Percentiles rank a stretch among this genome's conserved stretches.
These are phyloP conservation scores for Rhinophrynus dorsalis DNA, from an alignment of 2,797 vertebrate species.

Conservation along the genomic window DNA sequence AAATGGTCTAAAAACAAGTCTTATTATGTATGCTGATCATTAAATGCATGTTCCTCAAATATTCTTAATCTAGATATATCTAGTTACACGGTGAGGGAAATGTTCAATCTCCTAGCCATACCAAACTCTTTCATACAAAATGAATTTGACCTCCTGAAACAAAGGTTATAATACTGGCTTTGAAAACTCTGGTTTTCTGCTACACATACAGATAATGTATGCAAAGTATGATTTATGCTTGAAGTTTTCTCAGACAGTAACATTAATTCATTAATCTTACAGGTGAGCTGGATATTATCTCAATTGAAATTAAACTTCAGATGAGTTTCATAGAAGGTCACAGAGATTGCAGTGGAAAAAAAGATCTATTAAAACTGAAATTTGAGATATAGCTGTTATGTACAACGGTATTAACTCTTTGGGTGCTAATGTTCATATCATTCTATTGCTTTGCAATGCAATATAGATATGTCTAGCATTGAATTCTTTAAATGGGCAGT, in stretches of 20 bases:
- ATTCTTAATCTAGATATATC: neutral
- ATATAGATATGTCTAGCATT: no score
- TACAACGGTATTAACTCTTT: no score
- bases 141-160: slow-evolving; percentile 18
- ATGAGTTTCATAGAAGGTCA: slow-evolving; percentile 17
- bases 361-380: neutral
- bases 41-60: no score
- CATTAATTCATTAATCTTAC: slow-evolving; percentile 32
- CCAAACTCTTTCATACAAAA: neutral
- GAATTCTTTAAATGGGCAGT: no score
- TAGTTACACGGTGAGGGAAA: neutral
- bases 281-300: slow-evolving; percentile 18
- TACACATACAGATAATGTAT: slow-evolving; percentile 5
- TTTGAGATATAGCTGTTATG: no score
- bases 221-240: slow-evolving; percentile 28
- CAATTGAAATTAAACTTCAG: slow-evolving; percentile 10
- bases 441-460: no score
- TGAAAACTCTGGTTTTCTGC: slow-evolving; percentile 4
- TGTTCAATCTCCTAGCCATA: neutral
- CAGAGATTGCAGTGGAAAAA: neutral
- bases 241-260: slow-evolving; percentile 14
- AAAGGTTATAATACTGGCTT: slow-evolving; percentile 19
- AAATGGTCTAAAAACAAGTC: no score
- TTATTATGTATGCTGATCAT: no score
- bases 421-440: no score